phyloP scores from a whole-genome alignment of 2,888 invertebrate species.

The Neelides folsomi region DNA sequence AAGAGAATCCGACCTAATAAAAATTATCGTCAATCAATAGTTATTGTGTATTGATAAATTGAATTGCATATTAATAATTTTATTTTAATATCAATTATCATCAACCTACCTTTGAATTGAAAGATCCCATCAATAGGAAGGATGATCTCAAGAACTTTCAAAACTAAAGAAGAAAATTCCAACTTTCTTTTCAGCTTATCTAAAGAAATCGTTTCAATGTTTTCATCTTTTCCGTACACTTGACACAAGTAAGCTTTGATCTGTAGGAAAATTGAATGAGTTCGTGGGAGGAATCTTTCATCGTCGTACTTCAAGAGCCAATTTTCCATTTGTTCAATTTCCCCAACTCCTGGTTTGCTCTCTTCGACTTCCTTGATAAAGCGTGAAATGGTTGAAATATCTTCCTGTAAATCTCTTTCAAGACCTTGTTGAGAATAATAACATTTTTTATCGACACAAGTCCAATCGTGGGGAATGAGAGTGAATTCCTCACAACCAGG shows the following conservation, averaged over 20 bases:
- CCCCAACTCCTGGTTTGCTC: constrained; percentile 3
- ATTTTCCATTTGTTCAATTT: constrained; percentile 13
- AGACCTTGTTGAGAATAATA: not conserved
- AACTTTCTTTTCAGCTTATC: constrained; percentile 16
- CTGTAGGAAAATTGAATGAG: constrained; percentile 23
- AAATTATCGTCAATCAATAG: too few relatives aligned
- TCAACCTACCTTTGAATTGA: constrained; percentile 17
- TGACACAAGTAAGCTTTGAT: constrained; percentile 22
- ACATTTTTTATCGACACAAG: not conserved
- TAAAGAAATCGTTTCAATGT: not conserved
- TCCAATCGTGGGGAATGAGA: not conserved
- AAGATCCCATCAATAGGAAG: constrained; percentile 14
- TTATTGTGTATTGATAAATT: too few relatives aligned
- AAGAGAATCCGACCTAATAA: constrained; percentile 21
- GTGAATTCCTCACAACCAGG: constrained; percentile 6
- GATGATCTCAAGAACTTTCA: constrained; percentile 11
- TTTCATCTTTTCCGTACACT: constrained; percentile 13
- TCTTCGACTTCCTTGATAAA: not conserved
- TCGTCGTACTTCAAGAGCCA: constrained; percentile 19
- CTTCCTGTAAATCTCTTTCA: not conserved
- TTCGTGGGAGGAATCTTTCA: constrained; percentile 12
- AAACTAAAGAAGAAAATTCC: constrained; percentile 12
- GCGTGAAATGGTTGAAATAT: not conserved
- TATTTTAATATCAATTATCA: not conserved
- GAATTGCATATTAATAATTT: too few relatives aligned